A percentile compares a stretch with the other conserved stretches of the same genome.
Conservation (phyloP, 64 coral and sea anemone genomes). For the Montipora efflorescens region DNA sequence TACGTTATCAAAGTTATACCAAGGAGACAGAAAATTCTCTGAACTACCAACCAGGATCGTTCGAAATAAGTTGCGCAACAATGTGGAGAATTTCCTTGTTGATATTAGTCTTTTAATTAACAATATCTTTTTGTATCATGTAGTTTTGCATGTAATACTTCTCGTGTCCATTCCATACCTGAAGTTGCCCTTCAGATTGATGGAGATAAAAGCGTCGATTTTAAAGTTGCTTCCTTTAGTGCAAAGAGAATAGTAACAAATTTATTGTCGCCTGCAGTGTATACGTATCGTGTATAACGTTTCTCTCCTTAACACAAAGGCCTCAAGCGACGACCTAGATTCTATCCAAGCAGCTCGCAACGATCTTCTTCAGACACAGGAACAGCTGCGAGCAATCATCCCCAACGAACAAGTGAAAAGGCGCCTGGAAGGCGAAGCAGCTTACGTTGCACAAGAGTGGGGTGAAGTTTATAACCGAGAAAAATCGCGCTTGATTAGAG, state of each 20-base stretch:
- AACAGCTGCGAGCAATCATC: constrained; percentile 60
- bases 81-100: no score
- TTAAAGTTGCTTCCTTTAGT: no score
- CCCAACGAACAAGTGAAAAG: constrained; percentile 87
- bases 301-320: constrained; percentile 42
- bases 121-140: not conserved
- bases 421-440: constrained; percentile 46
- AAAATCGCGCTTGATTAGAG: constrained; percentile 54
- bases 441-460: constrained; percentile 77
- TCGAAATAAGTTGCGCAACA: no score
- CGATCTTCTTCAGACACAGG: constrained; percentile 63
- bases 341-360: constrained; percentile 61
- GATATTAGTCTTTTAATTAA: no score
- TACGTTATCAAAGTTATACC: no score
- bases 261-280: no score
- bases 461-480: constrained; percentile 81
- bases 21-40: no score
- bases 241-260: no score
- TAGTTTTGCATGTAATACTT: not conserved
- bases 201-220: no score
- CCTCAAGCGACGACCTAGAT: constrained; percentile 72
- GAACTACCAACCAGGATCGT: no score
- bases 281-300: not conserved
- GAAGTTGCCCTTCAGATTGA: no score
- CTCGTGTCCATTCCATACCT: no score